phyloP scores from a whole-genome alignment of 2,113 vertebrate species.

The Cromileptes altivelis region DNA sequence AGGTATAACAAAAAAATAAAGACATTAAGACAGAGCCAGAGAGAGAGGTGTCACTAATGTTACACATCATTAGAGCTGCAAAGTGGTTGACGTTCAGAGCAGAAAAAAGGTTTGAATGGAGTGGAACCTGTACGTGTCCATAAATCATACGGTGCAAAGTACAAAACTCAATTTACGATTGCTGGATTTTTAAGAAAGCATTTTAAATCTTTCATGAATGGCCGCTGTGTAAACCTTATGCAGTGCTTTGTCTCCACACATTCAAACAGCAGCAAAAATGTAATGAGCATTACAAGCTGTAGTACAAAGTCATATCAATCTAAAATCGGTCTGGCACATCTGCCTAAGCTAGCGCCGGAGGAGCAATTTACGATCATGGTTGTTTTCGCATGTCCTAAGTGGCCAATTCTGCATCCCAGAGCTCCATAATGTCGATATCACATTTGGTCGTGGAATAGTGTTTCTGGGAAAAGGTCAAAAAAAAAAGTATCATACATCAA shows the following conservation, averaged over 20 bases:
- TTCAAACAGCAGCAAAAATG: background rate
- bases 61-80: constrained; percentile 54
- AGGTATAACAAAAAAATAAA: constrained; percentile 41
- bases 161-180: constrained; percentile 16
- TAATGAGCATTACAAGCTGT: background rate
- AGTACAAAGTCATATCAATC: constrained; percentile 40
- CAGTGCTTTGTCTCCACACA: background rate
- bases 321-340: constrained; percentile 56
- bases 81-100: constrained; percentile 23
- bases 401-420: constrained; percentile 63
- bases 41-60: constrained; percentile 49
- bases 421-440: constrained; percentile 60
- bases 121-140: constrained; percentile 4
- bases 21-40: constrained; percentile 29
- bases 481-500: constrained; percentile 44
- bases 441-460: constrained; percentile 54
- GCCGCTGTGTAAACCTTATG: background rate
- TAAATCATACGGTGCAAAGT: constrained; percentile 17
- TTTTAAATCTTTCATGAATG: background rate
- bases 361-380: constrained; percentile 68
- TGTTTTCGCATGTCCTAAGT: constrained; percentile 70
- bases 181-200: background rate
- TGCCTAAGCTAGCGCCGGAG: constrained; percentile 41
- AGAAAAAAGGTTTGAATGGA: constrained; percentile 17
- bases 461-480: constrained; percentile 67